Conservation (phyloP, 2,797 vertebrate species). For the Macroramphosus scolopax region DNA sequence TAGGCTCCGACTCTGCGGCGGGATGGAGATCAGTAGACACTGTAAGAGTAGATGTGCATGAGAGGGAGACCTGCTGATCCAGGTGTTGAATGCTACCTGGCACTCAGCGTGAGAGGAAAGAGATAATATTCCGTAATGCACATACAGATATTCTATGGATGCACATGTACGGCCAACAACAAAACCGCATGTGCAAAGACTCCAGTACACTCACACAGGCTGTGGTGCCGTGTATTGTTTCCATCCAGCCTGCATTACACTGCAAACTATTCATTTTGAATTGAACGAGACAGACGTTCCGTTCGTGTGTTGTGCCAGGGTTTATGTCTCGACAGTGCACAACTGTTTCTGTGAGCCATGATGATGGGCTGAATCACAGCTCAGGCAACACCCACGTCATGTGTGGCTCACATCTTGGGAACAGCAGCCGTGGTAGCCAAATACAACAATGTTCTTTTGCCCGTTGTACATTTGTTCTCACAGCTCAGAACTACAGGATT, state of each 20-base stretch:
- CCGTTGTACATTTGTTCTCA: slow-evolving; percentile 51
- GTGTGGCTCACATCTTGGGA: slow-evolving; percentile 47
- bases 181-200: slow-evolving; percentile 25
- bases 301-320: slow-evolving; percentile 51
- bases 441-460: slow-evolving; percentile 54
- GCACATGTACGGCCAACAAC: slow-evolving; percentile 36
- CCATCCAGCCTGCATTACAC: slow-evolving; percentile 48
- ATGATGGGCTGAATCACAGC: slow-evolving; percentile 57
- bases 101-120: slow-evolving; percentile 50
- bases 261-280: slow-evolving; percentile 62
- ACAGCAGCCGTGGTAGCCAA: slow-evolving; percentile 57
- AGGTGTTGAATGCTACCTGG: slow-evolving; percentile 71
- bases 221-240: slow-evolving; percentile 46
- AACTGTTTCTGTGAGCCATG: slow-evolving; percentile 50
- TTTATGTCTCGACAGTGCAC: slow-evolving; percentile 52
- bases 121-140: slow-evolving; percentile 48
- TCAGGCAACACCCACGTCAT: slow-evolving; percentile 55
- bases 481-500: slow-evolving; percentile 41
- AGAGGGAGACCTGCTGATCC: slow-evolving; percentile 68
- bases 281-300: slow-evolving; percentile 57
- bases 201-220: slow-evolving; percentile 19
- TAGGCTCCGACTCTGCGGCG: slow-evolving; percentile 48
- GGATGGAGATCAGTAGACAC: slow-evolving; percentile 62
- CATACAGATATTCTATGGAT: slow-evolving; percentile 33
- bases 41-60: slow-evolving; percentile 66